These are phyloP conservation scores for Misgurnus anguillicaudatus DNA, from an alignment of 2,113 vertebrate genomes.

Conservation along the genomic window DNA sequence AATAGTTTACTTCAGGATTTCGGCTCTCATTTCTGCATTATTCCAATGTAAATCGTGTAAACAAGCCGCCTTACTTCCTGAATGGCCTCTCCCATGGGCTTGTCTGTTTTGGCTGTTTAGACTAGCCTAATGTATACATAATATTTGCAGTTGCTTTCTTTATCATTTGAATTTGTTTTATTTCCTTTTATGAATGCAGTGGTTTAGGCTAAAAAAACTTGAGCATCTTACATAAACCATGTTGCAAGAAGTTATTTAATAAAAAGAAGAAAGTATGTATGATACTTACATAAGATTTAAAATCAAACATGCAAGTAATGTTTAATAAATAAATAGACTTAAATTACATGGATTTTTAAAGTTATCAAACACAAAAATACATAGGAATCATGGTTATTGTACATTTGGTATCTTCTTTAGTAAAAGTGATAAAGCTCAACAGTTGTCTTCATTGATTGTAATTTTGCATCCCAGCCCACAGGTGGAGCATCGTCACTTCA, in stretches of 20 bases:
- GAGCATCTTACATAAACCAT: background rate
- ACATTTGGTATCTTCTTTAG: background rate
- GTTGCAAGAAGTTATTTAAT: background rate
- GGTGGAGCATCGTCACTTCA: slow-evolving; percentile 2
- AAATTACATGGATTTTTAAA: background rate
- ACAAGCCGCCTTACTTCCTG: too few relatives aligned
- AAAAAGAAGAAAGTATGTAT: background rate
- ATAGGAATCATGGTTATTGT: too few relatives aligned
- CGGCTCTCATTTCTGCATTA: background rate
- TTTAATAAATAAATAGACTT: too few relatives aligned
- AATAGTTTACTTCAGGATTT: background rate
- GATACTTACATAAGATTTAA: background rate
- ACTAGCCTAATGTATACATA: background rate
- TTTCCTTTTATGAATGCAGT: background rate
- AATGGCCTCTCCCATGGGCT: background rate
- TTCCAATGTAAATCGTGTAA: background rate
- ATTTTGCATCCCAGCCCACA: background rate
- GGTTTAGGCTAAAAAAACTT: background rate
- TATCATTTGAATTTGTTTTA: background rate
- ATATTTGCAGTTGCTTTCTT: background rate
- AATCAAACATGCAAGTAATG: background rate
- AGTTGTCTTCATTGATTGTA: background rate
- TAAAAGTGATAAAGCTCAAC: background rate
- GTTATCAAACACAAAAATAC: background rate
- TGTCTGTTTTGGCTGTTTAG: background rate